These are phyloP conservation scores for Ischnus inquisitorius DNA, from an alignment of 2,888 invertebrate species.

Conservation along the genomic window DNA sequence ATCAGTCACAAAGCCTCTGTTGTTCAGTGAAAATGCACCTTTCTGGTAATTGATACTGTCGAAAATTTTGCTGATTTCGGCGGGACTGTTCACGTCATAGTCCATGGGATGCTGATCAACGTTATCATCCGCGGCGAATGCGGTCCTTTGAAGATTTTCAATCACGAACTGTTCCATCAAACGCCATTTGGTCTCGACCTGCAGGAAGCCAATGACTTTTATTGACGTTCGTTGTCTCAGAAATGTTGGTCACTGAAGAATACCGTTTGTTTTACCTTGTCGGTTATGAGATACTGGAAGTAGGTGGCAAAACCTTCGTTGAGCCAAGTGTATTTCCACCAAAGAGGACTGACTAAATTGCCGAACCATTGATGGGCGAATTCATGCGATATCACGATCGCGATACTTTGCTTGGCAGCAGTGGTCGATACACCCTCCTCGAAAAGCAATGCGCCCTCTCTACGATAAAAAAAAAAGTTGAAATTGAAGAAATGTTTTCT, in stretches of 20 bases:
- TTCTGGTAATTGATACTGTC: slow-evolving; percentile 89
- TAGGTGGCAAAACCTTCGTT: slow-evolving; percentile 87
- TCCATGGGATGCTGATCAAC: slow-evolving; percentile 87
- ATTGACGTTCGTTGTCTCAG: not conserved
- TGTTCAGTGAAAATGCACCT: slow-evolving; percentile 83
- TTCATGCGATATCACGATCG: slow-evolving; percentile 86
- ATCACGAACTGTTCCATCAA: slow-evolving; percentile 87
- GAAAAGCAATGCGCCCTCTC: slow-evolving; percentile 75
- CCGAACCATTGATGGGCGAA: slow-evolving; percentile 87
- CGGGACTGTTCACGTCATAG: slow-evolving; percentile 85
- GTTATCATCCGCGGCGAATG: slow-evolving; percentile 83
- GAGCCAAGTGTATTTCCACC: slow-evolving; percentile 85
- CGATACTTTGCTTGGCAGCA: slow-evolving; percentile 65
- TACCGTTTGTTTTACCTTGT: slow-evolving; percentile 75
- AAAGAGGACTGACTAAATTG: slow-evolving; percentile 83
- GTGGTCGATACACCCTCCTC: slow-evolving; percentile 67
- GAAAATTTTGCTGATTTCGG: slow-evolving; percentile 86
- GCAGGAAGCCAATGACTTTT: not conserved
- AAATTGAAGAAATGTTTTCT: too few relatives aligned
- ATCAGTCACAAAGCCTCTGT: not conserved
- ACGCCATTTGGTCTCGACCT: slow-evolving; percentile 75
- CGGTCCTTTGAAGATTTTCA: slow-evolving; percentile 84
- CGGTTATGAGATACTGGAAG: slow-evolving; percentile 85
- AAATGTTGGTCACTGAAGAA: not conserved
- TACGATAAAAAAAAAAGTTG: slow-evolving; percentile 38